These are phyloP conservation scores for Xenopus tropicalis DNA, from an alignment of 2,113 vertebrate species.

Conservation along the genomic window DNA sequence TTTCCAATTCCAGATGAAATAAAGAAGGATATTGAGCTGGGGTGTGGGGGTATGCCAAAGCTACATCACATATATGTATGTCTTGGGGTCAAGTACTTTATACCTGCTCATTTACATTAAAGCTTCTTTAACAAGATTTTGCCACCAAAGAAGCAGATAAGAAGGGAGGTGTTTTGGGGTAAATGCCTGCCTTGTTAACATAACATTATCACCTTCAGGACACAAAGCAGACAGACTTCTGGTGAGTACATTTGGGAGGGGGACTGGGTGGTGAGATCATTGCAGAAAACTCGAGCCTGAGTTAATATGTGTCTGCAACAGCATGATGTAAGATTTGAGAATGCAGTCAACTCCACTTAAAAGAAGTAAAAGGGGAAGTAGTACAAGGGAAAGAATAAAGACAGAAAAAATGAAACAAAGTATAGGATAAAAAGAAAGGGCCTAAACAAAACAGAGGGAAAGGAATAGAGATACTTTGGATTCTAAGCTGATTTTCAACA, in stretches of 20 bases:
- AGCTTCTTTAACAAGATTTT: background rate
- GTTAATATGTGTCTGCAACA: constrained; percentile 38
- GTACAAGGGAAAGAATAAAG: background rate
- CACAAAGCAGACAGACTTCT: constrained; percentile 30
- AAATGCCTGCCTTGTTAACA: constrained; percentile 17
- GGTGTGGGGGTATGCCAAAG: too few relatives aligned
- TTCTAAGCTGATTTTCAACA: too few relatives aligned
- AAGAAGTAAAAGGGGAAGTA: constrained; percentile 12
- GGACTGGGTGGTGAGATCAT: constrained; percentile 34
- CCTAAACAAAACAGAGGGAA: background rate
- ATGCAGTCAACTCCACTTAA: constrained; percentile 32
- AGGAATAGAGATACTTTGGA: too few relatives aligned
- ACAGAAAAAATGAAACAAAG: constrained; percentile 4
- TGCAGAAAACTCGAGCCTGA: constrained; percentile 30
- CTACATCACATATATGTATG: too few relatives aligned
- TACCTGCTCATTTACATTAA: too few relatives aligned
- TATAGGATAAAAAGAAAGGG: background rate
- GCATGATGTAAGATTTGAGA: constrained; percentile 43
- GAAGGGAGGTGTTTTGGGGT: constrained; percentile 1
- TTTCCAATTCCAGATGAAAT: too few relatives aligned
- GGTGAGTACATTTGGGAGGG: background rate
- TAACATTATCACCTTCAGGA: constrained; percentile 36
- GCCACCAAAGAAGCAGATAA: background rate
- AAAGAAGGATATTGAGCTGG: too few relatives aligned
- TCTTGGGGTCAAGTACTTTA: too few relatives aligned